These are phyloP conservation scores for Selene dorsalis DNA, from an alignment of 2,797 vertebrate species.

Conservation along the genomic window DNA sequence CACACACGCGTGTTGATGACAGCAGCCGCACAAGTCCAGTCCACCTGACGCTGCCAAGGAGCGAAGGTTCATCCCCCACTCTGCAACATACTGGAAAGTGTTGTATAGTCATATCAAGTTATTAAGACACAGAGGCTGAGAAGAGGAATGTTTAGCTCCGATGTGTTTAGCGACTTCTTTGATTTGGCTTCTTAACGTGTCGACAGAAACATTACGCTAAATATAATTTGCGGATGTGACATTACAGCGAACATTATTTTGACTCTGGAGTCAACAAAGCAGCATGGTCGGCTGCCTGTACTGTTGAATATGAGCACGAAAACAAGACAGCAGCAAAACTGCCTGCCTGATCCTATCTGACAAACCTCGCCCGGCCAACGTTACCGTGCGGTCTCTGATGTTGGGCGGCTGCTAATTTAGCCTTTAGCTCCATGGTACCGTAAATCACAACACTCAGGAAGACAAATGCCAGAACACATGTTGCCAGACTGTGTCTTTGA, in stretches of 20 bases:
- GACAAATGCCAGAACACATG: conserved; percentile 90
- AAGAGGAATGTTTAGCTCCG: background rate
- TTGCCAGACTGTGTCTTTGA: conserved; percentile 87
- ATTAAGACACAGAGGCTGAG: background rate
- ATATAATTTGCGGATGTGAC: conserved; percentile 15
- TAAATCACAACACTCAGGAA: conserved; percentile 88
- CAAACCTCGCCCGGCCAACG: conserved; percentile 75
- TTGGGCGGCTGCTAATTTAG: conserved; percentile 86
- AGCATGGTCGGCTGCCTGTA: conserved; percentile 30
- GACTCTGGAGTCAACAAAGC: conserved; percentile 63
- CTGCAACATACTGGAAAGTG: background rate
- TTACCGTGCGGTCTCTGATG: conserved; percentile 79
- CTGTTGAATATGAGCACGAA: conserved; percentile 59
- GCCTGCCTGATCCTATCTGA: conserved; percentile 76
- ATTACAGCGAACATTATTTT: conserved; percentile 44
- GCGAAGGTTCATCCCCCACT: background rate
- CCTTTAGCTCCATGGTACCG: conserved; percentile 86
- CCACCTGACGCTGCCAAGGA: conserved; percentile 4
- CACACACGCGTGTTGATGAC: background rate
- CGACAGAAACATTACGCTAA: conserved; percentile 1
- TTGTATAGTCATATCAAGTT: no score
- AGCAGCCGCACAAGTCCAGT: background rate
- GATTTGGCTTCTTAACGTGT: background rate
- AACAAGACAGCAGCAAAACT: conserved; percentile 63
- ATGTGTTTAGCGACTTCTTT: background rate